Percentiles rank a stretch among this genome's conserved stretches.
These are phyloP conservation scores for Drosophila pandora DNA, from an alignment of 1,140 invertebrate species.

Conservation along the genomic window DNA sequence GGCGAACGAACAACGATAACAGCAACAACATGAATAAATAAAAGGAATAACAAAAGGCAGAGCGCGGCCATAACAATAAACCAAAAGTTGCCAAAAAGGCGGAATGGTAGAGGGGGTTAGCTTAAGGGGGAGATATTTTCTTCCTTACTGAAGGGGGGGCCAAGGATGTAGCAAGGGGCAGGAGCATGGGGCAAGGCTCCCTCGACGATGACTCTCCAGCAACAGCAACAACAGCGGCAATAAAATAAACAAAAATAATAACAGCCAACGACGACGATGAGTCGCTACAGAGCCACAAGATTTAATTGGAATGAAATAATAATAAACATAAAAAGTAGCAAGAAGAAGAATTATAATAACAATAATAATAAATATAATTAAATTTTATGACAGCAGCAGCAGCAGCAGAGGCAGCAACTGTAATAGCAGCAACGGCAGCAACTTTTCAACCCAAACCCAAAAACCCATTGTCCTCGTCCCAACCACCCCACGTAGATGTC, in stretches of 20 bases:
- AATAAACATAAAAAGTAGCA: slow-evolving; percentile 73
- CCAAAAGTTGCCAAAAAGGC: slow-evolving; percentile 61
- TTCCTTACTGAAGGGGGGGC: slow-evolving; percentile 10
- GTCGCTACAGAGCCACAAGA: slow-evolving; percentile 54
- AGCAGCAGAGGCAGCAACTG: not conserved
- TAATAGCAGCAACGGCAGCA: slow-evolving; percentile 5
- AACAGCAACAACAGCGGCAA: slow-evolving; percentile 25
- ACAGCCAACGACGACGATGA: slow-evolving; percentile 34
- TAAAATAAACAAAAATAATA: slow-evolving; percentile 57
- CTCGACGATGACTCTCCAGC: slow-evolving; percentile 29
- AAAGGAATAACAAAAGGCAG: slow-evolving; percentile 45
- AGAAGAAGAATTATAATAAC: slow-evolving; percentile 65
- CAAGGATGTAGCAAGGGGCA: not conserved
- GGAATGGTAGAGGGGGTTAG: slow-evolving; percentile 17
- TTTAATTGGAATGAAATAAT: slow-evolving; percentile 82
- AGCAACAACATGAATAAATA: slow-evolving; percentile 61
- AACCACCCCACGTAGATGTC: not conserved
- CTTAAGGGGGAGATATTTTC: slow-evolving; percentile 30
- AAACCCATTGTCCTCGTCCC: not conserved
- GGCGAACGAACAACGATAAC: slow-evolving; percentile 33
- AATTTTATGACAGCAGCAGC: slow-evolving; percentile 64
- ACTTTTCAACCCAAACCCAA: slow-evolving; percentile 29
- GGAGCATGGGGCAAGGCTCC: slow-evolving; percentile 1
- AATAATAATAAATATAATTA: slow-evolving; percentile 82
- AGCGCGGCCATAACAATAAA: slow-evolving; percentile 56